Evolutionary conservation across 1,140 invertebrate species (phyloP).

Genomic region (Tetranychus cinnabarinus): DNA sequence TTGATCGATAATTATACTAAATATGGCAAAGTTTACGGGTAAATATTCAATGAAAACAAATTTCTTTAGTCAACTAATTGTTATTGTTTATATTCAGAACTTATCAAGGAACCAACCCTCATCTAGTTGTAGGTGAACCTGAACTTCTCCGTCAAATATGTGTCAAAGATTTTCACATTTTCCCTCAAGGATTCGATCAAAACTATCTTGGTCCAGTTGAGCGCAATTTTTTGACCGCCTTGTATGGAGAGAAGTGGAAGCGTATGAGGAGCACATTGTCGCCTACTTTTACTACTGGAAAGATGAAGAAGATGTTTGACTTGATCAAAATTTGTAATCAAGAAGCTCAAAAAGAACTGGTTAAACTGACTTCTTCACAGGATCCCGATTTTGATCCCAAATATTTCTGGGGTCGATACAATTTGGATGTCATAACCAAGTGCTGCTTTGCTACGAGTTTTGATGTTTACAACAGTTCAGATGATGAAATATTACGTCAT

Average conservation of each 20-base stretch:
- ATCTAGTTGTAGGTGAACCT: constrained; percentile 8
- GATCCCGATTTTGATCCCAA: background rate
- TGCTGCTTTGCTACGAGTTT: constrained; percentile 28
- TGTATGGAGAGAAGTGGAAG: constrained; percentile 25
- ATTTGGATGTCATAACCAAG: constrained; percentile 33
- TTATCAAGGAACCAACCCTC: background rate
- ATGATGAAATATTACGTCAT: constrained; percentile 13
- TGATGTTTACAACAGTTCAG: constrained; percentile 28
- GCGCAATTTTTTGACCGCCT: background rate
- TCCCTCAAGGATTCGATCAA: no score
- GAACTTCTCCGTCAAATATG: constrained; percentile 8
- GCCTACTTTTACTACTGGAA: constrained; percentile 30
- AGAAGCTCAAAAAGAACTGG: background rate
- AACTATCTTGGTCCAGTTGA: background rate
- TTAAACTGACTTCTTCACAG: background rate
- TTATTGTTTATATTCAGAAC: background rate
- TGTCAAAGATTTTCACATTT: no score
- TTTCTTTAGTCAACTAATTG: background rate
- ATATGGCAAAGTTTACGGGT: no score
- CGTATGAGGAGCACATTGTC: constrained; percentile 26
- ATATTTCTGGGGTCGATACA: constrained; percentile 18
- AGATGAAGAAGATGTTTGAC: constrained; percentile 30
- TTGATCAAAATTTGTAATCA: background rate
- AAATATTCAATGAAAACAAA: no score
- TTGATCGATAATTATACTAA: no score